A percentile compares a stretch with the other conserved stretches of the same genome.
Conservation (phyloP, 1,140 invertebrate species). For the Magallana gigas region DNA sequence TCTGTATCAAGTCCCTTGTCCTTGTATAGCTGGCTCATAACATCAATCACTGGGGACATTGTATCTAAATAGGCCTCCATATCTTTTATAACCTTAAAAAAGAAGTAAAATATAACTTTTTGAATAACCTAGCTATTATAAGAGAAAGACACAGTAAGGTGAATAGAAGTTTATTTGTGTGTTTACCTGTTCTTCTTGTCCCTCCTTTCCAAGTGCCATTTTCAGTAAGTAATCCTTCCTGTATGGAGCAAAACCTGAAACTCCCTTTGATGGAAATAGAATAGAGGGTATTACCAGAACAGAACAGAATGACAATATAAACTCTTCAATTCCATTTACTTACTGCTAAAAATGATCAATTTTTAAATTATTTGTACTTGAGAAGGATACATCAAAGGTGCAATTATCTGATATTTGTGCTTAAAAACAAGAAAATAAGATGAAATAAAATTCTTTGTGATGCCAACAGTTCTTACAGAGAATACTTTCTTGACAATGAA, state of each 20-base stretch:
- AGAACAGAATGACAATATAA: too few relatives aligned
- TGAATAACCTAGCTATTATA: too few relatives aligned
- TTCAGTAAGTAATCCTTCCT: constrained; percentile 28
- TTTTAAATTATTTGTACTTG: too few relatives aligned
- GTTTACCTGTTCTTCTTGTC: background rate
- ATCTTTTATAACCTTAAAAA: background rate
- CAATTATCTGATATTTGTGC: too few relatives aligned
- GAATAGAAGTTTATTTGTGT: background rate
- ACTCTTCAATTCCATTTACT: too few relatives aligned
- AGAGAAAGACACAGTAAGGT: too few relatives aligned
- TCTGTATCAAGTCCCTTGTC: constrained; percentile 10
- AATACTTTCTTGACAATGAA: constrained; percentile 21
- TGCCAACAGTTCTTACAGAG: background rate
- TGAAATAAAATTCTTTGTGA: too few relatives aligned
- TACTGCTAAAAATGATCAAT: too few relatives aligned
- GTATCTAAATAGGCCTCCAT: constrained; percentile 13
- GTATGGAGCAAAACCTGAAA: constrained; percentile 6
- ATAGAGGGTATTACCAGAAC: too few relatives aligned
- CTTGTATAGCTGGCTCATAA: background rate
- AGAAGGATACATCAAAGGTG: too few relatives aligned
- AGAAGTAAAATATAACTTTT: background rate
- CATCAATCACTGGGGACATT: background rate
- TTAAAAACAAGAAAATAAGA: too few relatives aligned
- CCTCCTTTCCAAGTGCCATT: constrained; percentile 18
- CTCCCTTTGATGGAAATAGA: background rate